Base-by-base conservation (phyloP, 2,797 vertebrate species). In the Oreochromis grahami region DNA sequence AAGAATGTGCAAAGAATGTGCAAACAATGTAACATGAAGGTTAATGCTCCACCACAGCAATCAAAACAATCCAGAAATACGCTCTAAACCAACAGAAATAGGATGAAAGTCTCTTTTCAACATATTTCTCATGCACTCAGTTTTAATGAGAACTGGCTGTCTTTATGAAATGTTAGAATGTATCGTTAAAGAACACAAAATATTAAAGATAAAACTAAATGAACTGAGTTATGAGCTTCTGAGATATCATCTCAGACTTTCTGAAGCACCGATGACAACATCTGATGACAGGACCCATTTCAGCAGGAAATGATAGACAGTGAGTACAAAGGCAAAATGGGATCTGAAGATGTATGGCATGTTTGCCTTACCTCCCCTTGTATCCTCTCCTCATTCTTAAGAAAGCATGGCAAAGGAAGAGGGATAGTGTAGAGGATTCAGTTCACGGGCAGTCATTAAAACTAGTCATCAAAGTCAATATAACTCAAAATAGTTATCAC, bases 351-450 rank as follows among this genome's bases (percentile, higher is more conserved):
- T 38, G 68, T 36, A 14, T n/a, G 55, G 79, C 86, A 88, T 72
- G 41, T 48, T 53, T 78, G 84, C 89, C 96, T 96, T 98, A 99
- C 98, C 98, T 99, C 98, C 34, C 98, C 99, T 92, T 99, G 98
- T 95, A 99, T 98, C 97, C 98, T 98, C 93, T 99, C 98, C 97
- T 99, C 98, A 95, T 97, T 98, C 98, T 99, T 96, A 85, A 92
- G 87, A 92, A 92, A 85, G 94, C 95, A 94, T 95, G 91, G 95
- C 51, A 82, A 87, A 91, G 84, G 78, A 93, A 91, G 58, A 85
- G 70, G 55, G 78, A 84, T 76, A 82, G 36, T 24, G 76, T 43
- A 76, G 24, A 86, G 53, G 14, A 77, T 89, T 87, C 88, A 86
- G 79, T 83, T 84, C 56, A 78, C 5, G 26, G 12, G 43, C 29